Base-by-base conservation (phyloP, 2,888 invertebrate genomes). In the Stenchaetothrips biformis region DNA sequence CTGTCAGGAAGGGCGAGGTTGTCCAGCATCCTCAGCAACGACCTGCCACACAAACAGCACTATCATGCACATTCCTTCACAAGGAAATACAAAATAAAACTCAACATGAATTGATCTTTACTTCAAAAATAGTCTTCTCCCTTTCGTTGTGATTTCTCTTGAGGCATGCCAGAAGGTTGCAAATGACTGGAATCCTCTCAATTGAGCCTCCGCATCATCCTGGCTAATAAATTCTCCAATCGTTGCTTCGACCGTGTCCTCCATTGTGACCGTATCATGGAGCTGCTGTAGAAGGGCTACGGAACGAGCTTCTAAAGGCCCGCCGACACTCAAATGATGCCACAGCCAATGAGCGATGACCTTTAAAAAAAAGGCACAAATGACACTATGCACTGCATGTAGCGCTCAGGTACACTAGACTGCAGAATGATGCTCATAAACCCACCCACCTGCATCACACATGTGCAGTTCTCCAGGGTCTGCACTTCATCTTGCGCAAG, bases 281-380 rank as follows among this genome's bases (percentile, higher is more conserved):
- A 96, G 88, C 84, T 93, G 93, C 85, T 94, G 92, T 2, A 96
- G 87, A 25, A 96, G 86, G 77, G 93, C 92, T 8, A 93, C 92
- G 82, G 91, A 91, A 79, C 89, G 86, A 84, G 91, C 87, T 84
- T 91, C 91, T 82, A 89, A 89, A 80, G 89, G 88, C 67, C 90
- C 88, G 25, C 87, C 88, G 79, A 88, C 88, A 2, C 90, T 92
- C 59, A 95, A 86, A 84, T 92, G 91, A 83, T 91, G 89, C 95
- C 95, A 95, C 80, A 95, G 86, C 81, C 92, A 91, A 82, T 90
- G 89, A 48, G 92, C 91, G 83, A 93, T 88, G 80, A 90, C 88
- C 90, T 92, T 84, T 74, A 86, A 81, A 78, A 59, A 78, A 78
- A 79, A 78, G 80, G 77, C 48, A 79, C 48, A 82, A 48, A 18